phyloP scores from a whole-genome alignment of 2,888 invertebrate genomes.

The Escarpia spicata region DNA sequence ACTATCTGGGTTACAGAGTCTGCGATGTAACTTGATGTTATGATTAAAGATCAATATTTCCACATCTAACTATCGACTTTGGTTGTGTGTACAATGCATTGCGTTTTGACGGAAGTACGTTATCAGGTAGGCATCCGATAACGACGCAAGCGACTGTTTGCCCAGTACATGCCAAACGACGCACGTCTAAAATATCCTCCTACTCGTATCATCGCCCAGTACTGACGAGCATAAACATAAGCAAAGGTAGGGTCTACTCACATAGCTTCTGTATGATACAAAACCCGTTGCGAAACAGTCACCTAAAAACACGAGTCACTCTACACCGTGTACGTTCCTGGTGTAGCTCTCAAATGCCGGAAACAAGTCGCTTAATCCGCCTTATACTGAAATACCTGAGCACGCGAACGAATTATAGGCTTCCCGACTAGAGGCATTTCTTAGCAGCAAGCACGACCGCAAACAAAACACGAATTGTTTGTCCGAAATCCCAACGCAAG shows the following conservation, averaged over 20 bases:
- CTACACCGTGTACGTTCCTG: neutral
- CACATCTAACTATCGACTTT: neutral
- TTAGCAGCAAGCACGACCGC: no score
- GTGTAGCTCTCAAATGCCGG: neutral
- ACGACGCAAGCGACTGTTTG: neutral
- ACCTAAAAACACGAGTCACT: neutral
- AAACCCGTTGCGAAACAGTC: neutral
- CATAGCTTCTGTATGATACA: neutral
- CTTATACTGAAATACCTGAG: neutral
- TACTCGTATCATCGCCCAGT: neutral
- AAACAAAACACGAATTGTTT: neutral
- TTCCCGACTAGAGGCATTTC: neutral
- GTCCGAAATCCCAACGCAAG: neutral
- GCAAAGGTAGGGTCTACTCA: neutral
- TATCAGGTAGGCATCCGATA: neutral
- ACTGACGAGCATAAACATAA: neutral
- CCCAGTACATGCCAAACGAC: neutral
- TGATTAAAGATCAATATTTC: no score
- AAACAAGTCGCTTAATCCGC: neutral
- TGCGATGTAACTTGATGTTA: no score
- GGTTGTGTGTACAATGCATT: neutral
- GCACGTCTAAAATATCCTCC: neutral
- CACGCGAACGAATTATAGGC: neutral
- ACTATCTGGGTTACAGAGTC: no score
- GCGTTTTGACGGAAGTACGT: neutral